A percentile compares a stretch with the other conserved stretches of the same genome.
Conservation (phyloP, 2,888 invertebrate genomes). For the Hanleya hanleyi region DNA sequence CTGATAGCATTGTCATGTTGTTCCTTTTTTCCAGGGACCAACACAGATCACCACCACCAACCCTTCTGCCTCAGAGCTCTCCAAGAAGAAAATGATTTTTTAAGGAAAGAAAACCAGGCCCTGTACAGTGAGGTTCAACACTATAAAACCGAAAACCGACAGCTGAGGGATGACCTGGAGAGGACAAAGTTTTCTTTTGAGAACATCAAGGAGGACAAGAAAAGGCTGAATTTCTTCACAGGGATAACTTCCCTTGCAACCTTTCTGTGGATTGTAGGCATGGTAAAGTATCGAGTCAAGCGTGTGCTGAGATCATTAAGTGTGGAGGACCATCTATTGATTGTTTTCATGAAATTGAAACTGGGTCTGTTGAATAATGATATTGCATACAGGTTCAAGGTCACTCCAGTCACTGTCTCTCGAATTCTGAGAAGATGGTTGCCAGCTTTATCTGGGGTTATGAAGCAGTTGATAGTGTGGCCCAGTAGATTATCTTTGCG, state of each 20-base stretch:
- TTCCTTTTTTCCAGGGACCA: too few species aligned
- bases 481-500: neutral
- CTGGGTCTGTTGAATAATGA: slow-evolving; percentile 11
- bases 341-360: neutral
- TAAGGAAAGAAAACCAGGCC: too few species aligned
- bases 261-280: neutral
- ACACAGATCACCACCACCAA: too few species aligned
- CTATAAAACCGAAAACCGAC: too few species aligned
- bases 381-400: slow-evolving; percentile 27
- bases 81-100: too few species aligned
- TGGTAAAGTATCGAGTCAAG: neutral
- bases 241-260: too few species aligned
- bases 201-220: neutral
- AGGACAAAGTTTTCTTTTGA: neutral
- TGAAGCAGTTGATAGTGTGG: neutral
- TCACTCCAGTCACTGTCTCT: slow-evolving; percentile 23
- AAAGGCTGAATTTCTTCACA: neutral
- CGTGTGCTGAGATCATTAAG: neutral
- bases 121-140: too few species aligned
- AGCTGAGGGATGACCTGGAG: too few species aligned
- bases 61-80: too few species aligned
- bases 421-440: slow-evolving; percentile 28
- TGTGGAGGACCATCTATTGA: neutral
- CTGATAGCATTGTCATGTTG: too few species aligned
- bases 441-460: slow-evolving; percentile 1